Evolutionary conservation across 2,888 invertebrate species (phyloP), one percentile per base, ranked within the genome.

Genomic region (Oxycera nigricornis): DNA sequence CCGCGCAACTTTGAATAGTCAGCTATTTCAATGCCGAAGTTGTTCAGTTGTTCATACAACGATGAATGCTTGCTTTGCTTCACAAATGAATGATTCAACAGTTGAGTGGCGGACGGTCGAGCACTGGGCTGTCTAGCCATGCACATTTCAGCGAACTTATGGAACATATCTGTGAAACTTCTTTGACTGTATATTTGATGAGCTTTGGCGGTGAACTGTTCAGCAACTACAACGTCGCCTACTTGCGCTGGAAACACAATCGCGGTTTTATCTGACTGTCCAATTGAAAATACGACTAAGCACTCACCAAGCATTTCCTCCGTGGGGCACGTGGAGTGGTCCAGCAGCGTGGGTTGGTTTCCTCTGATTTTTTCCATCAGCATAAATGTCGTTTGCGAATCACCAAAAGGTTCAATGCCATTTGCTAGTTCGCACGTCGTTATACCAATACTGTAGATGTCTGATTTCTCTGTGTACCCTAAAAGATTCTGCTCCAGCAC

Each of bases 381-480:
- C 95, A 97, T 96, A 80, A 96, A 88, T 0, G 96, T 94, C n/a
- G 91, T 91, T 4, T 93, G 90, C 81, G 94, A 91, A 79, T 94
- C 94, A 0, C 91, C 89, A 85, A 94, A 97, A 0, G 96, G 96
- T 78, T 94, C 93, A 35, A 92, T 89, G 0, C 97, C 96, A 85
- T 97, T 97, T 52, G 93, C 95, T 75, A 95, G 85, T 85, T 96
- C 96, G 83, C 96, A 96, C 61, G 92, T 89, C 2, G 94, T 88
- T 77, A 97, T 93, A 24, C 97, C 97, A 52, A 96, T 81, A 75
- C 96, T 96, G 83, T 97, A 97, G 14, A 96, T 91, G 84, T 97
- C 97, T 0, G 95, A 94, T 79, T 93, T 93, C 81, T 92, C 92
- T 81, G 94, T 93, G 83, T 96, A 97, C 2, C 97, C 97, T 81